These are phyloP conservation scores for Archocentrus centrarchus DNA, from an alignment of 2,113 vertebrate species.

Conservation along the genomic window DNA sequence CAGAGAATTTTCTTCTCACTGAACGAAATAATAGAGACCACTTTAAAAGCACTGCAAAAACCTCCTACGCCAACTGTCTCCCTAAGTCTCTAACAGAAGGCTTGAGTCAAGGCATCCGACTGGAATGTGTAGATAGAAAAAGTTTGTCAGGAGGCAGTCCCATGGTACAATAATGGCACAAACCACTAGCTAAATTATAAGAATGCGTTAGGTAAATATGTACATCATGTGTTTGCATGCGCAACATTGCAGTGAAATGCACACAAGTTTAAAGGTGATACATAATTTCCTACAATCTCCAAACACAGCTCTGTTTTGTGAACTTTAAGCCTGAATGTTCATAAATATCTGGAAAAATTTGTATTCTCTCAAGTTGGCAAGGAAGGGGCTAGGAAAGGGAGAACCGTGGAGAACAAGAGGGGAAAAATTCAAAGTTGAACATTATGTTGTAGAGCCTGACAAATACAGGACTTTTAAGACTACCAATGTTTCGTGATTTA, in stretches of 20 bases:
- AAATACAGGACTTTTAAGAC: neutral
- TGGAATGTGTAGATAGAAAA: slow-evolving; percentile 83
- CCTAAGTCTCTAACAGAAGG: slow-evolving; percentile 50
- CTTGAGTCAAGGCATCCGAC: slow-evolving; percentile 77
- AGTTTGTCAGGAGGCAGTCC: slow-evolving; percentile 74
- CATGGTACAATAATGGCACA: slow-evolving; percentile 57
- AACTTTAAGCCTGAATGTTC: neutral
- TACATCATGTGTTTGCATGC: slow-evolving; percentile 56
- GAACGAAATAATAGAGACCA: slow-evolving; percentile 23
- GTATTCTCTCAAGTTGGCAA: neutral
- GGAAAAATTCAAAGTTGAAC: neutral
- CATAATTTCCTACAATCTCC: slow-evolving; percentile 3
- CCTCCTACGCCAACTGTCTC: slow-evolving; percentile 33
- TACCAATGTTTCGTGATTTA: neutral
- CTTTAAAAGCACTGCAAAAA: slow-evolving; percentile 35
- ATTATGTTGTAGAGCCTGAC: neutral
- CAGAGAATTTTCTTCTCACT: slow-evolving; percentile 20
- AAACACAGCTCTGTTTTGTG: neutral
- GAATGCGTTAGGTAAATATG: slow-evolving; percentile 60
- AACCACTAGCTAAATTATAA: slow-evolving; percentile 37
- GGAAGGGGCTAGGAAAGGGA: neutral
- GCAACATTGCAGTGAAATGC: slow-evolving; percentile 37
- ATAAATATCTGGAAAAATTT: neutral
- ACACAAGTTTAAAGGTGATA: slow-evolving; percentile 24
- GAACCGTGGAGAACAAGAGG: neutral